A percentile compares a stretch with the other conserved stretches of the same genome.
These are phyloP conservation scores for Calcarius ornatus DNA, from an alignment of 2,113 vertebrate genomes.

Conservation along the genomic window DNA sequence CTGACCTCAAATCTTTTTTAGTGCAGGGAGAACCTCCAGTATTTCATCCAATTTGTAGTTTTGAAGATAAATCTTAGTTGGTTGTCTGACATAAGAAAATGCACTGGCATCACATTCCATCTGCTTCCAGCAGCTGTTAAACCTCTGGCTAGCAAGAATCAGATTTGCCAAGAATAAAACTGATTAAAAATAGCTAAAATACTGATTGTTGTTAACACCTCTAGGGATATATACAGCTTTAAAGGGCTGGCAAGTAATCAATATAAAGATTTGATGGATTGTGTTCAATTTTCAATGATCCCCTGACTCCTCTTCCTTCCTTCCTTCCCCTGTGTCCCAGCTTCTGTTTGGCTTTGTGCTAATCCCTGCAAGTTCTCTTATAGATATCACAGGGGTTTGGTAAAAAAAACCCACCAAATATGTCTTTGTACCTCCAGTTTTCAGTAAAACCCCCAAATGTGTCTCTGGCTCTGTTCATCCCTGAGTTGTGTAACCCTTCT, in stretches of 20 bases:
- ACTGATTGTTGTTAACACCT: not conserved
- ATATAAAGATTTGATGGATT: not conserved
- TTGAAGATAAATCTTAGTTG: not conserved
- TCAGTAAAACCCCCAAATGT: not conserved
- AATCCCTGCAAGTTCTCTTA: not conserved
- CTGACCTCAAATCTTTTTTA: not conserved
- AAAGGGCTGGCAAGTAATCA: not conserved
- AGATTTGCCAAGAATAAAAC: not conserved
- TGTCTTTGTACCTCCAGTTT: not conserved
- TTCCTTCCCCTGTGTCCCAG: not conserved
- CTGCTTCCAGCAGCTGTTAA: not conserved
- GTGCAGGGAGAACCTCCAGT: not conserved
- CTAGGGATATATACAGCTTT: not conserved
- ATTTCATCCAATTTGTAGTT: not conserved
- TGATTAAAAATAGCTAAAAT: not conserved
- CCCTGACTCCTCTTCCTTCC: not conserved
- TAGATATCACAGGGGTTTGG: not conserved
- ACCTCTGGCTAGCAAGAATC: not conserved
- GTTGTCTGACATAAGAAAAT: not conserved
- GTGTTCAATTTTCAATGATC: not conserved
- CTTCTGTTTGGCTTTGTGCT: not conserved
- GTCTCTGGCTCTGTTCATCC: rapidly evolving
- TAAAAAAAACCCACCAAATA: not conserved
- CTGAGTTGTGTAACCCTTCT: not conserved
- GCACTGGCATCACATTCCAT: not conserved